phyloP scores from a whole-genome alignment of 2,888 invertebrate species.

The Boloria selene region DNA sequence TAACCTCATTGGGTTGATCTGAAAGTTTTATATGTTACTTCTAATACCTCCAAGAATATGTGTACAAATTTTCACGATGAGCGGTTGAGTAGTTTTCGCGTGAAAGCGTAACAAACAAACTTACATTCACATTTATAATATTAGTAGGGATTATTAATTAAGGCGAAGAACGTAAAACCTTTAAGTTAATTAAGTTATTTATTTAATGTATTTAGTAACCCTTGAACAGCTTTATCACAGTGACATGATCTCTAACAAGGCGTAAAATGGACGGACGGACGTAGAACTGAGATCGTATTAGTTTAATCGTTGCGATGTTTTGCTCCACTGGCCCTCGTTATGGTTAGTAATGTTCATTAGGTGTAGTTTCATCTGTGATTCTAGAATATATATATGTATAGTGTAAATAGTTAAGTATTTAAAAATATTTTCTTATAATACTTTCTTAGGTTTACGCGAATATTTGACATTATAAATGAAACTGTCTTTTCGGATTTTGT shows the following conservation, averaged over 20 bases:
- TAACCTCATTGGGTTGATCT: too few species aligned
- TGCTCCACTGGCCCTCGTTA: conserved; percentile 43
- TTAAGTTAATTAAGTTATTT: conserved; percentile 14
- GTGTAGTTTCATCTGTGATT: conserved; percentile 25
- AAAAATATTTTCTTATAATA: not conserved
- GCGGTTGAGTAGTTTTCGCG: too few species aligned
- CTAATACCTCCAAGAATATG: too few species aligned
- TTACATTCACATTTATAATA: too few species aligned
- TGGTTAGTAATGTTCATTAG: conserved; percentile 42
- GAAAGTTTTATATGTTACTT: too few species aligned
- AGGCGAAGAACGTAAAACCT: not conserved
- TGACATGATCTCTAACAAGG: conserved; percentile 41
- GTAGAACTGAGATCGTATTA: conserved; percentile 48
- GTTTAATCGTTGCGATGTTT: conserved; percentile 44
- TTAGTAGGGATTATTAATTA: too few species aligned
- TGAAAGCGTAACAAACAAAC: too few species aligned
- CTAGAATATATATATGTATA: conserved; percentile 1
- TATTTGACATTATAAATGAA: too few species aligned
- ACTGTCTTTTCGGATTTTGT: too few species aligned
- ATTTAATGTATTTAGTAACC: conserved; percentile 7
- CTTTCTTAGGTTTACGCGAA: too few species aligned
- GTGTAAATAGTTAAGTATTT: too few species aligned
- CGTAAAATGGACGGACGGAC: conserved; percentile 47
- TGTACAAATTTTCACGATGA: too few species aligned
- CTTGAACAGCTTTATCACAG: conserved; percentile 14